Conservation (phyloP, 2,113 vertebrate species). For the Parus major region DNA sequence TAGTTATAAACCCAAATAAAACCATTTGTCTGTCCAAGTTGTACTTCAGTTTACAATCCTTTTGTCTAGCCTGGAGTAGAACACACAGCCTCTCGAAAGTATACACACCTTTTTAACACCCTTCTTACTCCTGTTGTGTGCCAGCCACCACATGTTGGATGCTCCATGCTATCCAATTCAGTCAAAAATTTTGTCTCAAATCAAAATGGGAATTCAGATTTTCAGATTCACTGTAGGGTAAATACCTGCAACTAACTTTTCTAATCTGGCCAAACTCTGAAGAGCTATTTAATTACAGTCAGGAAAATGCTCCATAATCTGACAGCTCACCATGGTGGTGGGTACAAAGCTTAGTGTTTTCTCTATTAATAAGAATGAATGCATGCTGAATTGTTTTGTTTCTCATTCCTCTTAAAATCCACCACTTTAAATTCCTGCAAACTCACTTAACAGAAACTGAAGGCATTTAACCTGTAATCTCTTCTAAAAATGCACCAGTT, state of each 20-base stretch:
- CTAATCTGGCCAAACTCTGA: not conserved
- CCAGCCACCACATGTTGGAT: fast-evolving
- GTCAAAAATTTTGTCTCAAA: not conserved
- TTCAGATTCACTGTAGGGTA: not conserved
- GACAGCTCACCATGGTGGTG: not conserved
- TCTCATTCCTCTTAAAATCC: not conserved
- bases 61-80: not conserved
- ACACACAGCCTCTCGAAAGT: not conserved
- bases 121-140: not conserved
- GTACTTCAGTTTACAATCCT: not conserved
- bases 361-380: not conserved
- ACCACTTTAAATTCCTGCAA: not conserved
- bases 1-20: not conserved
- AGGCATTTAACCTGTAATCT: not conserved
- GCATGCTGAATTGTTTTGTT: not conserved
- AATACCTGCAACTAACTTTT: not conserved
- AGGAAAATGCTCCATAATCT: not conserved
- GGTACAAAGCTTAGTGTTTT: not conserved
- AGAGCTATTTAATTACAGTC: not conserved
- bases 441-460: not conserved
- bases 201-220: not conserved
- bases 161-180: not conserved
- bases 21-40: not conserved
- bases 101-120: not conserved
- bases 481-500: not conserved